These are phyloP conservation scores for Blennius ocellaris DNA, from an alignment of 2,113 vertebrate genomes.

Conservation along the genomic window DNA sequence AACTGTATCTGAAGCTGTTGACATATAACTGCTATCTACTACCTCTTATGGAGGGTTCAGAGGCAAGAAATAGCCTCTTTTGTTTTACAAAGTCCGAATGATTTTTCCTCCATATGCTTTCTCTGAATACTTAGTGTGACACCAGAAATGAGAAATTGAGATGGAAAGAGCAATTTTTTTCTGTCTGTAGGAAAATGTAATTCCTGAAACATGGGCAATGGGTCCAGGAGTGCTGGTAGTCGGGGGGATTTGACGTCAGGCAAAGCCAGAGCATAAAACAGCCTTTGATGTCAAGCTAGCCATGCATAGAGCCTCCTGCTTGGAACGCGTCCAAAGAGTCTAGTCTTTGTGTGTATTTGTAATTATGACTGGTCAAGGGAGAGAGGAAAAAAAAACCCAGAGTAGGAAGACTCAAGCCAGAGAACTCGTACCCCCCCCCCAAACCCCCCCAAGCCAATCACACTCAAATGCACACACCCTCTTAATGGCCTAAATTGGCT, in stretches of 20 bases:
- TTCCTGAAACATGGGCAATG: conserved; percentile 38
- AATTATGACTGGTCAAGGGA: conserved; percentile 59
- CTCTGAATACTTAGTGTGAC: conserved; percentile 10
- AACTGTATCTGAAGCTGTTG: conserved; percentile 27
- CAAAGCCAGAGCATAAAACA: conserved; percentile 55
- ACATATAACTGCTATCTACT: conserved; percentile 24
- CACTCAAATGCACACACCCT: conserved; percentile 47
- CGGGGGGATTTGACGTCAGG: conserved; percentile 56
- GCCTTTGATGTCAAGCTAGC: conserved; percentile 65
- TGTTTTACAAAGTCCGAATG: neutral
- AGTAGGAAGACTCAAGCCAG: conserved; percentile 13
- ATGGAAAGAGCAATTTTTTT: conserved; percentile 38
- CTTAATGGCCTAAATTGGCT: conserved; percentile 67
- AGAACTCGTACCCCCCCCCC: neutral
- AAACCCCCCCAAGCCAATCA: conserved; percentile 8
- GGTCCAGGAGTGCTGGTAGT: conserved; percentile 44
- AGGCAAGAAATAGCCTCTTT: neutral
- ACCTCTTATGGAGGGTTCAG: conserved; percentile 21
- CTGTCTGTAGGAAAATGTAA: conserved; percentile 54
- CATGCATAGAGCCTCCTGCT: conserved; percentile 40
- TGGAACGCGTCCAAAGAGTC: conserved; percentile 59
- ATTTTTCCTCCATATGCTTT: conserved; percentile 32
- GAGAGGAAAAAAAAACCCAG: conserved; percentile 14
- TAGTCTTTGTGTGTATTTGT: conserved; percentile 47
- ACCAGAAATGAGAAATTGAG: conserved; percentile 21